Evolutionary conservation across 1,140 invertebrate genomes (phyloP).

Genomic region (Hyles euphorbiae): DNA sequence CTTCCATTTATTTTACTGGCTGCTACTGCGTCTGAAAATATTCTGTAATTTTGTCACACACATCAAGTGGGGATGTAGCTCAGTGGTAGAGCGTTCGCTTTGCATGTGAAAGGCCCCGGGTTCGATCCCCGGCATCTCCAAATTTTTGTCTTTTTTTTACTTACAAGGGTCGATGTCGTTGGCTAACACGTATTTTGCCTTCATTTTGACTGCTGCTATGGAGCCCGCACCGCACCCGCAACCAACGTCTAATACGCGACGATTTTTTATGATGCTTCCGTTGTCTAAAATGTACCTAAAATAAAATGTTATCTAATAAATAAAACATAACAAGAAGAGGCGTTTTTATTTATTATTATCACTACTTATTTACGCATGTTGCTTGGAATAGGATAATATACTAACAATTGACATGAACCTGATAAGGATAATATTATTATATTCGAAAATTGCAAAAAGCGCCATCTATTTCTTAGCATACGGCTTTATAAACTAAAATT

Average conservation of each 20-base stretch:
- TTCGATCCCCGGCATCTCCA: constrained; percentile 90
- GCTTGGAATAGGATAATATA: too few species aligned
- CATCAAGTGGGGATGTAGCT: constrained; percentile 75
- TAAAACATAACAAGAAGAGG: not conserved
- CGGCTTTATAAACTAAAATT: too few species aligned
- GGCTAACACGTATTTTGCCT: constrained; percentile 40
- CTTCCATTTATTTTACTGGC: constrained; percentile 70
- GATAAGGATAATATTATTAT: too few species aligned
- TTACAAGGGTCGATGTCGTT: constrained; percentile 60
- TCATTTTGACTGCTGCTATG: constrained; percentile 46
- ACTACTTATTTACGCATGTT: too few species aligned
- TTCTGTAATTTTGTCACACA: constrained; percentile 19
- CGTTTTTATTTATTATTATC: too few species aligned
- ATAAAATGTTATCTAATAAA: constrained; percentile 19
- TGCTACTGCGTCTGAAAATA: constrained; percentile 41
- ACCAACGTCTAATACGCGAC: constrained; percentile 46
- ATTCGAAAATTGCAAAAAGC: too few species aligned
- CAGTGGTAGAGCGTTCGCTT: constrained; percentile 94
- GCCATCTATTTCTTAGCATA: too few species aligned
- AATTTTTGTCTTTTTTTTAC: constrained; percentile 27
- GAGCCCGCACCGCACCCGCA: constrained; percentile 56
- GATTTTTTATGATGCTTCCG: constrained; percentile 31
- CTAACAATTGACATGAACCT: too few species aligned
- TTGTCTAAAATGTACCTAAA: constrained; percentile 74
- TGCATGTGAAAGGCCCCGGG: constrained; percentile 94